These are phyloP conservation scores for Steinernema scapterisci DNA, from an alignment of 2,888 invertebrate genomes.

Conservation along the genomic window DNA sequence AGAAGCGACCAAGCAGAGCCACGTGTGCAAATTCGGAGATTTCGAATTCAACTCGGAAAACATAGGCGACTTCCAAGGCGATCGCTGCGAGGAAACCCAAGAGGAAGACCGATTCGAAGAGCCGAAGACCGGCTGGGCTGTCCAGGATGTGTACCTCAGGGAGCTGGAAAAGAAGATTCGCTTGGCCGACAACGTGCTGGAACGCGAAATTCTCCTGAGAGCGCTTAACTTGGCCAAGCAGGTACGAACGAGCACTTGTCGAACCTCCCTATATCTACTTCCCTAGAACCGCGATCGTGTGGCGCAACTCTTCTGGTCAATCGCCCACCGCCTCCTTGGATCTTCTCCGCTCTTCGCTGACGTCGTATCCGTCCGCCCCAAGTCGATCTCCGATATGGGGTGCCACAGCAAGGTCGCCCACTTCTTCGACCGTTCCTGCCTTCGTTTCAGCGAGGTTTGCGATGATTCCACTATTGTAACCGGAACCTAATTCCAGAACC, in stretches of 20 bases:
- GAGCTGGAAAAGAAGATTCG: background rate
- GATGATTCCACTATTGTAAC: background rate
- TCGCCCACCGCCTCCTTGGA: background rate
- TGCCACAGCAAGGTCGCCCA: constrained; percentile 67
- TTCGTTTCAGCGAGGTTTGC: constrained; percentile 67
- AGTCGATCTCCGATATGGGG: constrained; percentile 52
- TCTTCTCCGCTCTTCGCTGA: background rate
- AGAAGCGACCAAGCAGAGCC: constrained; percentile 72
- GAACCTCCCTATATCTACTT: background rate
- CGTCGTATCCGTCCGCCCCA: constrained; percentile 39
- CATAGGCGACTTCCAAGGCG: constrained; percentile 69
- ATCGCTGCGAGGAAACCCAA: background rate
- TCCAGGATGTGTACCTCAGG: background rate
- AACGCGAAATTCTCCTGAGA: background rate
- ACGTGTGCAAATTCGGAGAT: constrained; percentile 74
- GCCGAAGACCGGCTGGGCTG: background rate
- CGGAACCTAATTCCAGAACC: constrained; percentile 62
- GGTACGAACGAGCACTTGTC: background rate
- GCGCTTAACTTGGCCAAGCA: background rate
- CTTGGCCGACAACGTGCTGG: background rate
- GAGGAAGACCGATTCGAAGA: background rate
- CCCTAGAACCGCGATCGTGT: background rate
- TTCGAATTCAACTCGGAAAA: constrained; percentile 57
- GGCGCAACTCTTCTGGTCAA: background rate
- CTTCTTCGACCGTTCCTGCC: constrained; percentile 65